Percentiles rank a stretch among this genome's conserved stretches.
phyloP scores from a whole-genome alignment of 1,140 invertebrate species.

The Tenebrio molitor region DNA sequence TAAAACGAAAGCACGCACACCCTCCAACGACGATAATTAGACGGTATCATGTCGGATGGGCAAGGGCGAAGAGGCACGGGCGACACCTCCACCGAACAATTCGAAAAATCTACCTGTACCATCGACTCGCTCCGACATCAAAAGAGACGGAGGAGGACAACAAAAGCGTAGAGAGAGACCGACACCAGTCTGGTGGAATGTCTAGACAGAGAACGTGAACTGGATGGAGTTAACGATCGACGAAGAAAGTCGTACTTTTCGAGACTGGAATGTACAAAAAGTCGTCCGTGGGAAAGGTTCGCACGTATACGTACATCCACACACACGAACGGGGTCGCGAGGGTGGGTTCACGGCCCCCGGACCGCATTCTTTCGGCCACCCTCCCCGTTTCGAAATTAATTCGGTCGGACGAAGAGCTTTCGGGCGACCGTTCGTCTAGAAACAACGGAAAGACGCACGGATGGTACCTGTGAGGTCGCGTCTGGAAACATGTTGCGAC shows the following conservation, averaged over 20 bases:
- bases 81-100: slow-evolving; percentile 50
- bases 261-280: slow-evolving; percentile 59
- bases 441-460: slow-evolving; percentile 1
- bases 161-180: slow-evolving; percentile 35
- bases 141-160: slow-evolving; percentile 13
- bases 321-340: slow-evolving; percentile 20
- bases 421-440: slow-evolving; percentile 1
- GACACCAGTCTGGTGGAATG: slow-evolving; percentile 56
- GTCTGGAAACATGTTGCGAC: no score
- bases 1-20: no score
- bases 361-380: slow-evolving; percentile 15
- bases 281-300: slow-evolving; percentile 63
- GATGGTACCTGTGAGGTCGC: no score
- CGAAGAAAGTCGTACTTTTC: slow-evolving; percentile 55
- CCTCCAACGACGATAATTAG: no score
- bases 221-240: slow-evolving; percentile 44
- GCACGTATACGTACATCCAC: slow-evolving; percentile 45
- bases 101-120: slow-evolving; percentile 56
- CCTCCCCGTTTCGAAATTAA: not conserved
- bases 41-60: no score
- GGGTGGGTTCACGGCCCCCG: slow-evolving; percentile 13
- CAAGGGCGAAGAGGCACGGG: slow-evolving; percentile 1
- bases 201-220: slow-evolving; percentile 57
- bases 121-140: slow-evolving; percentile 38
- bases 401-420: no score